Evolutionary conservation across 2,113 vertebrate genomes (phyloP), one percentile per base, ranked within the genome.

Genomic region (Chauna torquata): DNA sequence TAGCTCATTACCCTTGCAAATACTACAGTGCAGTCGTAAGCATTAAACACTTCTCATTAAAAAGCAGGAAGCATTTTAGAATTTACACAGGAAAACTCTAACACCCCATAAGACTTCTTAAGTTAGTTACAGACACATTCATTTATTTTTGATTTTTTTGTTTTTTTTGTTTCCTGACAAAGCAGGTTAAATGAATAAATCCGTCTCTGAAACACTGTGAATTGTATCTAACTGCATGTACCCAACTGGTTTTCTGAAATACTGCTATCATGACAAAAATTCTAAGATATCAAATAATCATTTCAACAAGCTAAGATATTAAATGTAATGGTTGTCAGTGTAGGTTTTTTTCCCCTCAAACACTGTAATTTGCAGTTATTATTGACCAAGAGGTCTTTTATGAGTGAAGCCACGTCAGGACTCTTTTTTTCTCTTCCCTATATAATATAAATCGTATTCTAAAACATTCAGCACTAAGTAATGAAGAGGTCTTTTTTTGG

Each of bases 1-100:
- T 88, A 94, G 89, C 86, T 97, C 95, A 94, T 96, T 97, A 96
- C 80, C 59, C 74, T 86, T 78, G 59, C 42, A 59, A 70, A 55
- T 55, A 68, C 14, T 81, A 52, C 20, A 40, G 42, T 70, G 34
- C 38, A 83, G 23, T 42, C 7, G n/a, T 77, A 71, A 72, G 16
- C 34, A 47, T 36, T 86, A 82, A 77, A 66, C 25, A 65, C 3
- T 2, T 77, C 30, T n/a, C 42, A 75, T 12, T 52, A 50, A 66
- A 95, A 69, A 71, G 7, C 52, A 47, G 36, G 11, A 45, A 59
- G 27, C 27, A 71, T 32, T 59, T 82, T 70, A 59, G 74, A 86
- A 83, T 71, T 66, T 77, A 16, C 20, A 27, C 27, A 4, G 25
- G 30, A 27, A 16, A 64, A 24, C 23, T 80, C 25, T 23, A 57